Conservation (phyloP, 1,140 invertebrate species). For the Gonatopus flavifemur region DNA sequence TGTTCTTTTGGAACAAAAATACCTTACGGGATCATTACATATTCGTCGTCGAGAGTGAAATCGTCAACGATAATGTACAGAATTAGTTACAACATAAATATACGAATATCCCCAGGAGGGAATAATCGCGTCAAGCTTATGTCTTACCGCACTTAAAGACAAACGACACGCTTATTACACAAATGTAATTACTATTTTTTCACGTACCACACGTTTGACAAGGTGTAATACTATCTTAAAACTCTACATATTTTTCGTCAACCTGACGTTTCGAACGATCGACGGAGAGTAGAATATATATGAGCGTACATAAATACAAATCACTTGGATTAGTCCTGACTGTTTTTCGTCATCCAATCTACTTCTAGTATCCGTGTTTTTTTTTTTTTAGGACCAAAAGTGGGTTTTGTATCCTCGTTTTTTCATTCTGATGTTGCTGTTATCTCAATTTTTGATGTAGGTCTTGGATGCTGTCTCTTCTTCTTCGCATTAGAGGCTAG, state of each 20-base stretch:
- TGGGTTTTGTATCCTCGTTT: too few relatives aligned
- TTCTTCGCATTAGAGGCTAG: too few relatives aligned
- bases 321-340: constrained; percentile 15
- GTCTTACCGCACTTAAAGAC: constrained; percentile 1
- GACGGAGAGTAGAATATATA: constrained; percentile 13
- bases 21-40: too few relatives aligned
- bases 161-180: constrained; percentile 43
- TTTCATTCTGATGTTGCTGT: too few relatives aligned
- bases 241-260: constrained; percentile 26
- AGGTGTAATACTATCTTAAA: constrained; percentile 49
- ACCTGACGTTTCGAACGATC: too few relatives aligned
- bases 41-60: too few relatives aligned
- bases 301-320: constrained; percentile 23
- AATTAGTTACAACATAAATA: constrained; percentile 6
- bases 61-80: too few relatives aligned
- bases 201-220: constrained; percentile 48
- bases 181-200: constrained; percentile 56
- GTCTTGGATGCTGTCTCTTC: too few relatives aligned
- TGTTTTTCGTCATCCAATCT: too few relatives aligned
- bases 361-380: neutral
- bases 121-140: neutral
- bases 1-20: too few relatives aligned
- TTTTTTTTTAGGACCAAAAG: too few relatives aligned
- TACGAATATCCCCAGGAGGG: neutral
- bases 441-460: too few relatives aligned